phyloP scores from a whole-genome alignment of 1,140 invertebrate genomes.

The Drosophila nasuta region DNA sequence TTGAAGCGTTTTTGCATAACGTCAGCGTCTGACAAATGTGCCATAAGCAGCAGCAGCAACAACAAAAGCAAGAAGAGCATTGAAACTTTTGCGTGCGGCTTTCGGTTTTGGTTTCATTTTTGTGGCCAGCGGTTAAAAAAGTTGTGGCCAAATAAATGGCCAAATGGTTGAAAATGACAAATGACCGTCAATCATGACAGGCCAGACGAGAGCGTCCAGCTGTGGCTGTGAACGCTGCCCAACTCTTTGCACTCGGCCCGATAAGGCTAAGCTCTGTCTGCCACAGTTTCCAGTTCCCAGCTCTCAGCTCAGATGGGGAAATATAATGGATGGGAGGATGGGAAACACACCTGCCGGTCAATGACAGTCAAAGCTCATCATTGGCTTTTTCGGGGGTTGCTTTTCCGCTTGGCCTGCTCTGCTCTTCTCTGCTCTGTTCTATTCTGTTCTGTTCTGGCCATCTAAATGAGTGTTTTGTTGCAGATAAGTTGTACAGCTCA shows the following conservation, averaged over 20 bases:
- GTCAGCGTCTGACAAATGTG: constrained; percentile 80
- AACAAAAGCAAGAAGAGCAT: constrained; percentile 14
- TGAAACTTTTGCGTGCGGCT: constrained; percentile 74
- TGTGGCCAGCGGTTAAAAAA: constrained; percentile 73
- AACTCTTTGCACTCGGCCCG: constrained; percentile 25
- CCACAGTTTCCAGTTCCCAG: constrained; percentile 18
- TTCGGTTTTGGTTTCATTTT: constrained; percentile 51
- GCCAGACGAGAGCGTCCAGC: constrained; percentile 61
- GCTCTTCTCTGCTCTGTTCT: background rate
- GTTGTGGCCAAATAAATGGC: constrained; percentile 80
- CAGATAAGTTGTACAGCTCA: constrained; percentile 64
- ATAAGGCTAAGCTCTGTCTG: constrained; percentile 77
- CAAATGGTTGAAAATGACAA: constrained; percentile 83
- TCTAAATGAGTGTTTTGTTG: constrained; percentile 72
- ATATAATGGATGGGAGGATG: background rate
- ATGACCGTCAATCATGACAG: constrained; percentile 84
- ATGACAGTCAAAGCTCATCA: constrained; percentile 75
- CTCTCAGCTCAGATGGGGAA: background rate
- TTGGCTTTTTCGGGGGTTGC: constrained; percentile 33
- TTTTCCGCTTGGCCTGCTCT: background rate
- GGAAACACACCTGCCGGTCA: constrained; percentile 71
- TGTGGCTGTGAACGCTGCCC: constrained; percentile 26
- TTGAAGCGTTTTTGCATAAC: constrained; percentile 64
- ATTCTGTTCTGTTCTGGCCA: constrained; percentile 26
- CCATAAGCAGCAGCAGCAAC: constrained; percentile 71